Evolutionary conservation across 1,140 invertebrate species (phyloP).

Genomic region (Drosophila paulistorum): DNA sequence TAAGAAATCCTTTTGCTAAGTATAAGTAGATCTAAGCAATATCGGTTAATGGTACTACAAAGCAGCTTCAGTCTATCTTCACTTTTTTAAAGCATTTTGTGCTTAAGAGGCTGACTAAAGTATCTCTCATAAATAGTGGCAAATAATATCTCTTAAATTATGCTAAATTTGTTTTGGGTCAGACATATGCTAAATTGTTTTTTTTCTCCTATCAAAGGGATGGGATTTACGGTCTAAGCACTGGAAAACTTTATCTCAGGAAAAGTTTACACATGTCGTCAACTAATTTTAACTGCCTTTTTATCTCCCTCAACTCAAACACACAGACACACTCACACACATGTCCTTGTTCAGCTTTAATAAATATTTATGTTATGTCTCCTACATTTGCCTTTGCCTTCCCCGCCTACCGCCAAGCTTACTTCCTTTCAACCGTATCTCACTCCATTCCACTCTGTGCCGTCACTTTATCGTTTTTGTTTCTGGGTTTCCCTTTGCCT

Average conservation of each 20-base stretch:
- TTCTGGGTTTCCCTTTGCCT: constrained; percentile 17
- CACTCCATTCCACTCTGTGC: not conserved
- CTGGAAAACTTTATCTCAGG: constrained; percentile 52
- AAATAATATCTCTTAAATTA: constrained; percentile 9
- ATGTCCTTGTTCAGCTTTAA: constrained; percentile 54
- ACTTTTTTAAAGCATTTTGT: too few relatives aligned
- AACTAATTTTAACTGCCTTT: constrained; percentile 14
- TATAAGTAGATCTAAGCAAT: too few relatives aligned
- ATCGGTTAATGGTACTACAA: too few relatives aligned
- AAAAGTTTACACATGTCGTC: constrained; percentile 14
- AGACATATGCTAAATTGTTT: constrained; percentile 13
- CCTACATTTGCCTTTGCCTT: constrained; percentile 4
- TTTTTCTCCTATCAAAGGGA: not conserved
- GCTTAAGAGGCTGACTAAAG: too few relatives aligned
- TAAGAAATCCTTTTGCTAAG: too few relatives aligned
- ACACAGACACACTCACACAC: not conserved
- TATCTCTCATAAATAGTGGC: too few relatives aligned
- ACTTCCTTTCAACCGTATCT: not conserved
- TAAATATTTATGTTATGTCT: constrained; percentile 63
- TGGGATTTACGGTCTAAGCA: constrained; percentile 29
- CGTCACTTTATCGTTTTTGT: constrained; percentile 13
- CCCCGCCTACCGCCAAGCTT: not conserved
- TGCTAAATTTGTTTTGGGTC: constrained; percentile 14
- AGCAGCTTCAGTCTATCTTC: too few relatives aligned
- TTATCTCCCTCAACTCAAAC: constrained; percentile 10